Evolutionary conservation across 2,113 vertebrate genomes (phyloP).

Genomic region (Odocoileus virginianus): DNA sequence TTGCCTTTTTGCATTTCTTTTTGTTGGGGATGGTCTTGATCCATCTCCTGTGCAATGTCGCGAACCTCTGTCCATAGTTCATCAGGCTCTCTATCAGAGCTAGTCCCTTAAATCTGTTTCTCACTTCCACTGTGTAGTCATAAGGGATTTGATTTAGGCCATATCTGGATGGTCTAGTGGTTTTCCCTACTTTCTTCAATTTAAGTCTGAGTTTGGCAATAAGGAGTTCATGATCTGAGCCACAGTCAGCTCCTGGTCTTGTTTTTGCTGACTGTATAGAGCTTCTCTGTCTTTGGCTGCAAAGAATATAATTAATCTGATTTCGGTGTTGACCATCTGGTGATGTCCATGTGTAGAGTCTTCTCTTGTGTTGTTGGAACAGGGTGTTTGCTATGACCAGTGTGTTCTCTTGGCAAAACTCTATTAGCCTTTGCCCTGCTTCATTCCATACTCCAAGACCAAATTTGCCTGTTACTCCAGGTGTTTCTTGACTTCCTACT

Average conservation of each 20-base stretch:
- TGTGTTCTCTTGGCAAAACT: neutral
- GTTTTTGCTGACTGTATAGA: neutral
- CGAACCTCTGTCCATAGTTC: neutral
- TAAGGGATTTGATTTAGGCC: neutral
- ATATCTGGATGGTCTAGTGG: neutral
- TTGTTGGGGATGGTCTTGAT: neutral
- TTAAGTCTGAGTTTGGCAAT: neutral
- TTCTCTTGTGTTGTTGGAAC: neutral
- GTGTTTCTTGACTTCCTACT: neutral
- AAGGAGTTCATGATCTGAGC: neutral
- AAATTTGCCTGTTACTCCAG: neutral
- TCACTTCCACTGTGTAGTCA: neutral
- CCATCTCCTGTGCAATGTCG: neutral
- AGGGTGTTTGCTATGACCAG: neutral
- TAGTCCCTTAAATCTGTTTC: neutral
- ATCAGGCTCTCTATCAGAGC: neutral
- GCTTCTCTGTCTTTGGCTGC: neutral
- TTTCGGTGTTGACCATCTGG: neutral
- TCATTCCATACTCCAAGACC: neutral
- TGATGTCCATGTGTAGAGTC: neutral
- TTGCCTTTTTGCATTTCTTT: no score
- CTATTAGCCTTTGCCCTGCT: neutral
- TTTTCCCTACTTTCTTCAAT: neutral
- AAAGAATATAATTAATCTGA: neutral
- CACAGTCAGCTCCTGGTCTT: neutral